Conservation (phyloP, 1,140 invertebrate species). For the Dendrolimus punctatus region DNA sequence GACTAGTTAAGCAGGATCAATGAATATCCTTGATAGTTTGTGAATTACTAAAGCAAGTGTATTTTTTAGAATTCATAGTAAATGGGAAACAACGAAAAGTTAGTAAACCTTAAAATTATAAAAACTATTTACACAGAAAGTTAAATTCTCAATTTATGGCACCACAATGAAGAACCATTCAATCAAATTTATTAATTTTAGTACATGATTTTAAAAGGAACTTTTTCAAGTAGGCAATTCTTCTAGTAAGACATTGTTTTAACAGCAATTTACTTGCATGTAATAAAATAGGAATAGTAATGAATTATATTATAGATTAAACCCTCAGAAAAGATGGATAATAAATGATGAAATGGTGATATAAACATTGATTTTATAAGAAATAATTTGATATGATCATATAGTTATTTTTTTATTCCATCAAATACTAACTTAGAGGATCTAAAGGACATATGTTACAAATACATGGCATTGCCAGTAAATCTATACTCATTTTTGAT, state of each 20-base stretch:
- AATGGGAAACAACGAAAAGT: too few species aligned
- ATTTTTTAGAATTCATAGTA: too few species aligned
- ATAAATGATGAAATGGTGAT: neutral
- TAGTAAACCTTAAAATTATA: too few species aligned
- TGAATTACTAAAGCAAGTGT: neutral
- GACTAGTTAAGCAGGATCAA: slow-evolving; percentile 5
- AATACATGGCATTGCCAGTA: slow-evolving; percentile 3
- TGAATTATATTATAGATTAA: too few species aligned
- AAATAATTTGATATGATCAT: slow-evolving; percentile 29
- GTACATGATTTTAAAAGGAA: slow-evolving; percentile 23
- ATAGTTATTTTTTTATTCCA: neutral
- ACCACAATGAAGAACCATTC: slow-evolving; percentile 21
- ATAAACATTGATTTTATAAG: slow-evolving; percentile 1
- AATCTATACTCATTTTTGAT: slow-evolving; percentile 10
- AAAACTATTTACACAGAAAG: slow-evolving; percentile 25
- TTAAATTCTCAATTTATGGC: slow-evolving; percentile 30
- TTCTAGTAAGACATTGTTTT: too few species aligned
- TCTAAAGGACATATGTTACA: neutral
- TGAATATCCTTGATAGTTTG: neutral
- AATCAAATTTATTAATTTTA: slow-evolving; percentile 15
- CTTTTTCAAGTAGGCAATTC: slow-evolving; percentile 10
- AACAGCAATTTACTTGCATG: too few species aligned
- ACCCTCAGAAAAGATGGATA: neutral
- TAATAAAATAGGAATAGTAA: too few species aligned
- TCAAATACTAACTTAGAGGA: too few species aligned